A percentile compares a stretch with the other conserved stretches of the same genome.
phyloP scores from a whole-genome alignment of 2,888 invertebrate genomes.

The Drosophila peninsularis region DNA sequence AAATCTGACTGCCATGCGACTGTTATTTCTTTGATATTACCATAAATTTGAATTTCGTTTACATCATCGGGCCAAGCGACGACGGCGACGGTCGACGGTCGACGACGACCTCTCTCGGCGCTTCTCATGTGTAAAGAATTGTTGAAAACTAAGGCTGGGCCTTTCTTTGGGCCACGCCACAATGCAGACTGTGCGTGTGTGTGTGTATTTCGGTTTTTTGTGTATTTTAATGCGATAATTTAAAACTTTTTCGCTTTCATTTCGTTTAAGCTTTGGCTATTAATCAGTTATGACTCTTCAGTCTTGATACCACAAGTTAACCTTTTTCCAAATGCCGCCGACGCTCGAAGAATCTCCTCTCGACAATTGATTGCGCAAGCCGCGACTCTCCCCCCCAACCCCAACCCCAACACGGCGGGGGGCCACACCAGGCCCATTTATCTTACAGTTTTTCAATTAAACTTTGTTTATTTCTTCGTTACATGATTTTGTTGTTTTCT shows the following conservation, averaged over 20 bases:
- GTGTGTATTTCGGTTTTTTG: conserved; percentile 1
- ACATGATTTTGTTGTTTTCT: conserved; percentile 21
- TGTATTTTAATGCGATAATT: conserved; percentile 66
- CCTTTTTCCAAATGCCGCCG: conserved; percentile 41
- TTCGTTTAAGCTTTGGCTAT: conserved; percentile 64
- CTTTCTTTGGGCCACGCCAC: conserved; percentile 42
- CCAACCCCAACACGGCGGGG: not conserved
- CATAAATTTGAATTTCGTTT: conserved; percentile 73
- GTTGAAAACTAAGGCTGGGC: conserved; percentile 31
- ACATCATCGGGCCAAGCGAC: conserved; percentile 54
- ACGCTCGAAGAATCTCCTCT: conserved; percentile 51
- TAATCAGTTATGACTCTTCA: conserved; percentile 64
- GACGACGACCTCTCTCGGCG: conserved; percentile 31
- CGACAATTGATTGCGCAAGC: conserved; percentile 47
- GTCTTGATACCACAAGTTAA: conserved; percentile 42
- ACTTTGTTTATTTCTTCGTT: conserved; percentile 51
- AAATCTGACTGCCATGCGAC: conserved; percentile 51
- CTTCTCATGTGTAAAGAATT: conserved; percentile 53
- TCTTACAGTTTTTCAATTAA: conserved; percentile 66
- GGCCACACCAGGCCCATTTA: conserved; percentile 50
- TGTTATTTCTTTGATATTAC: conserved; percentile 63
- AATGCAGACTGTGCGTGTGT: not conserved
- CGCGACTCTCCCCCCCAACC: not conserved
- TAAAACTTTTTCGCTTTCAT: conserved; percentile 71
- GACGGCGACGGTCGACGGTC: not conserved